Evolutionary conservation across 2,888 invertebrate genomes (phyloP).

Genomic region (Cinara cedri): DNA sequence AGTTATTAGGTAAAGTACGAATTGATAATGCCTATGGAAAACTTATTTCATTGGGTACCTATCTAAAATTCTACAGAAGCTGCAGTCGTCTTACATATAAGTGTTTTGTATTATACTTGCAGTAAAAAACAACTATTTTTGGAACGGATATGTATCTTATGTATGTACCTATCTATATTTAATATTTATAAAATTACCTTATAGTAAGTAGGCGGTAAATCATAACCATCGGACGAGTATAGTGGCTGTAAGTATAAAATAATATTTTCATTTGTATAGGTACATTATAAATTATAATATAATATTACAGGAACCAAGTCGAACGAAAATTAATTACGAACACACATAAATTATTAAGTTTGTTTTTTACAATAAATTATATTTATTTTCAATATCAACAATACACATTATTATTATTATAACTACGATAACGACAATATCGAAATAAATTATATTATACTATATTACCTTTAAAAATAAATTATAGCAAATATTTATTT

Average conservation of each 20-base stretch:
- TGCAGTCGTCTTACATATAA: no score
- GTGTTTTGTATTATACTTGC: no score
- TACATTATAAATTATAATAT: background rate
- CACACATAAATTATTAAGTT: no score
- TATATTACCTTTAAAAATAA: conserved; percentile 29
- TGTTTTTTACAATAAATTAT: conserved; percentile 50
- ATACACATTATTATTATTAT: conserved; percentile 26
- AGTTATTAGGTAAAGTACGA: no score
- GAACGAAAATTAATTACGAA: background rate
- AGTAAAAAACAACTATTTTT: no score
- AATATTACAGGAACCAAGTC: conserved; percentile 9
- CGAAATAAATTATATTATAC: conserved; percentile 37
- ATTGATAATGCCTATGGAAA: no score
- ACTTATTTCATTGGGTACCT: no score
- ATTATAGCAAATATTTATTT: background rate
- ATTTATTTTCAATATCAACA: conserved; percentile 46
- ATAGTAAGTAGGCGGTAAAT: conserved; percentile 49
- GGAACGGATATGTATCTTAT: no score
- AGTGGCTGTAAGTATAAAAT: conserved; percentile 51
- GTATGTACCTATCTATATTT: background rate
- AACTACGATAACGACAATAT: conserved; percentile 49
- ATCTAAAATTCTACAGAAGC: no score
- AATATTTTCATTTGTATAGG: conserved; percentile 36
- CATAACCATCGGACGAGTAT: conserved; percentile 53
- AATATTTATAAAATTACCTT: conserved; percentile 35